These are phyloP conservation scores for Aphis gossypii DNA, from an alignment of 1,140 invertebrate genomes.

Conservation along the genomic window DNA sequence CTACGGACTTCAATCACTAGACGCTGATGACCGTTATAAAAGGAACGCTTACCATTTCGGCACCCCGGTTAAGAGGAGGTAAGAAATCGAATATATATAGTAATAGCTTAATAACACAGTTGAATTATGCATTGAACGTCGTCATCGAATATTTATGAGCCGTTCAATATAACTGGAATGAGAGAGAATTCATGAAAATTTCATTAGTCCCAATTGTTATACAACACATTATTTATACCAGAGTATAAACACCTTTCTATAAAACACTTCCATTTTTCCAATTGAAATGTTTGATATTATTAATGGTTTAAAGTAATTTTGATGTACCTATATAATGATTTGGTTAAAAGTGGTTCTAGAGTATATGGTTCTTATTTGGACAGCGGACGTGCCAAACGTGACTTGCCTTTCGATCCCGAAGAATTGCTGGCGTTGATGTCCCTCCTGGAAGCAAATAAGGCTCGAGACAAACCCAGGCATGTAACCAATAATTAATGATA, in stretches of 20 bases:
- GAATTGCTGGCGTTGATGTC: slow-evolving; percentile 64
- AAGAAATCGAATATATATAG: background rate
- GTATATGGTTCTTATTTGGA: slow-evolving; percentile 23
- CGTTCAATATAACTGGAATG: no score
- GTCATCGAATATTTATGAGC: slow-evolving; percentile 18
- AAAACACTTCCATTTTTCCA: background rate
- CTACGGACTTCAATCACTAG: slow-evolving; percentile 12
- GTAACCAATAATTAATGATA: background rate
- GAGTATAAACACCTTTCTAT: no score
- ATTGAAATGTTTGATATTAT: background rate
- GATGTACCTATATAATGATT: background rate
- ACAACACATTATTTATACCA: background rate
- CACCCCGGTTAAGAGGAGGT: slow-evolving; percentile 52
- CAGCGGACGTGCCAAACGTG: slow-evolving; percentile 62
- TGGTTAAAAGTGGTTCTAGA: slow-evolving; percentile 26
- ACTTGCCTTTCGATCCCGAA: slow-evolving; percentile 64
- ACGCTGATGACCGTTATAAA: slow-evolving; percentile 45
- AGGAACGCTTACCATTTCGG: slow-evolving; percentile 47
- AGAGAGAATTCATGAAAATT: background rate
- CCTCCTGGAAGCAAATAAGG: slow-evolving; percentile 63
- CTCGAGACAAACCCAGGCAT: slow-evolving; percentile 44
- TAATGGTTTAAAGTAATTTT: background rate
- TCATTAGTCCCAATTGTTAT: background rate
- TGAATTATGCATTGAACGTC: slow-evolving; percentile 19
- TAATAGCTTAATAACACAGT: background rate